Base-by-base conservation (phyloP, 1,140 invertebrate genomes). In the Physella acuta region DNA sequence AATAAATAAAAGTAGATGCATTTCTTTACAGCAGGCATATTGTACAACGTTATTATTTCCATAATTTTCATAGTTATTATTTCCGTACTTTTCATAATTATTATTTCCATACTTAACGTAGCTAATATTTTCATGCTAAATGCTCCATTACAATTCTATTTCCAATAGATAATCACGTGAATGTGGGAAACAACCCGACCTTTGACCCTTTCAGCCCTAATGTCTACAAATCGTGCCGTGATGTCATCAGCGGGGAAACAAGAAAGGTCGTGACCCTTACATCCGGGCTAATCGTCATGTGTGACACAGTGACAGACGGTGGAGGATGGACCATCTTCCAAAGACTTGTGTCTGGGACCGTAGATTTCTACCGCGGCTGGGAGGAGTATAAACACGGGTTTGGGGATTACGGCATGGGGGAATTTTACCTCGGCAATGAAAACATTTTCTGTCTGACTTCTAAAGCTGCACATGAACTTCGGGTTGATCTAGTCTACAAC, bases 311-410 rank as follows among this genome's bases (percentile, higher is more conserved):
- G 51, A 64, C 62, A 31, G 44, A 51, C 28, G 44, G 44, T 8
- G 49, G 49, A 0, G 62, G 49, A 31, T 64, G 62, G 62, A 31
- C 52, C 17, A 28, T 63, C 0, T 86, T 96, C 16, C 93, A 94
- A 76, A 89, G 91, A 17, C 88, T 94, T 11, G 88, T 87, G 72
- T 91, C 94, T 75, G 93, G 92, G 8, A 89, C 73, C 0, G 76
- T 80, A 14, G 95, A 93, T 80, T 97, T 97, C 86, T 94, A 94
- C 81, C 86, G 93, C 5, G 92, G 94, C 79, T 97, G 94, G 94
- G 88, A 90, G 17, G 92, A 94, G 78, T 97, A 97, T 81, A 94
- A 95, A 82, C 92, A 94, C 75, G 95, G 95, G 8, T 97, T 97
- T 81, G 94, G 94, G 1, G 92, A 95, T 82, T 44, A 11, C 39